Base-by-base conservation (phyloP, 1,140 invertebrate species). In the Parasteatoda tepidariorum region DNA sequence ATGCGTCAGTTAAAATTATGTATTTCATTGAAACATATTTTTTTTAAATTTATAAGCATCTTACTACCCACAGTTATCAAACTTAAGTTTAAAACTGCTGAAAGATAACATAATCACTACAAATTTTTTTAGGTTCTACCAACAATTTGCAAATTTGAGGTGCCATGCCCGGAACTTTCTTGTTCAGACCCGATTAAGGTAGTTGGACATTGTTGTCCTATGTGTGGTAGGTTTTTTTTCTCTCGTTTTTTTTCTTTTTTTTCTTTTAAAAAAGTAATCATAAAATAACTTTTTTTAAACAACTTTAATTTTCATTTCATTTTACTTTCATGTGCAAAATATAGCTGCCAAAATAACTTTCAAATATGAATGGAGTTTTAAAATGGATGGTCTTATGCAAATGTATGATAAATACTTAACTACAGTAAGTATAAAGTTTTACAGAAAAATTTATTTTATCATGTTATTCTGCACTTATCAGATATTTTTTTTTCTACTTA, bases 161-260 rank as follows among this genome's bases (percentile, higher is more conserved):
- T 7, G 4, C 55, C 66, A 13, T 70, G 66, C 38, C 64, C 73
- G 0, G 24, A 41, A 18, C 24, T 78, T 2, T 3, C 61, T 4
- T 84, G 83, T 24, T 66, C n/a, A 2, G 83, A 84, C 24, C 83
- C 83, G 2, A 78, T 84, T n/a, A n/a, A 38, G 48, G 41, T 67
- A 5, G 41, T 26, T 13, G 83, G 83, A 3, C 83, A 84, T 26
- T 84, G 71, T 24, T 70, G 66, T 70, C 71, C 30, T 6, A 70
- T 76, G 6, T 84, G 83, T 55, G 83, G 71, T 76, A 59, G 57
- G 26, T 5, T 1, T 30, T 13, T 33, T 18, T 66, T 4, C 22
- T 30, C 15, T 30, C 2, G 15, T 18, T 33, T 41, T 67, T n/a
- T 7, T 5, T 26, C 33, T 18, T 54, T 26, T 30, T 48, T 2